Evolutionary conservation across 2,888 invertebrate genomes (phyloP).

Genomic region (Pandemis corylana): DNA sequence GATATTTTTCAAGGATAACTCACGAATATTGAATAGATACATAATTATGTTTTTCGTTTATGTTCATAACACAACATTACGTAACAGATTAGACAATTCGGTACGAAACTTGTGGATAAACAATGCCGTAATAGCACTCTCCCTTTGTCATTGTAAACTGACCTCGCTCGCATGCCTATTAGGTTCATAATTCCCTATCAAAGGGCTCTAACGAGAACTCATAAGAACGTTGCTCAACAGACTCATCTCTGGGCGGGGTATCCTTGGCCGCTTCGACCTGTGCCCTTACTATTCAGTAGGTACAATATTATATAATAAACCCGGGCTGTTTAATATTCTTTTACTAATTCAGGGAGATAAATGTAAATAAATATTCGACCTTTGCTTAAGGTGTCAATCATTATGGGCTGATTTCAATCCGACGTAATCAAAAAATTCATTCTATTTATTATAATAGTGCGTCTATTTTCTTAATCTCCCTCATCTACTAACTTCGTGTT

Average conservation of each 20-base stretch:
- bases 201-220: constrained; percentile 3
- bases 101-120: background rate
- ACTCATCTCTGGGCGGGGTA: constrained; percentile 44
- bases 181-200: background rate
- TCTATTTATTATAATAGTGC: too few species aligned
- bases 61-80: background rate
- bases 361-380: constrained; percentile 2
- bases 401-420: background rate
- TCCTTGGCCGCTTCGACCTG: constrained; percentile 52
- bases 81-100: constrained; percentile 2
- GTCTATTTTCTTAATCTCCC: too few species aligned
- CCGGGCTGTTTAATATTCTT: constrained; percentile 6
- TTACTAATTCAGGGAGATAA: background rate
- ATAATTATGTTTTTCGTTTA: background rate
- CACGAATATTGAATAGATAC: background rate
- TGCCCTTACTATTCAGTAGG: constrained; percentile 43
- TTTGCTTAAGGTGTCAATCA: background rate
- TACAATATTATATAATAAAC: constrained; percentile 9
- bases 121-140: constrained; percentile 8
- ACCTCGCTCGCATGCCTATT: background rate
- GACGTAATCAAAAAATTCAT: background rate
- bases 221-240: constrained; percentile 3
- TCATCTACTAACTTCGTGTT: too few species aligned
- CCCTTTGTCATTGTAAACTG: constrained; percentile 5
- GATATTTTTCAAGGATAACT: background rate